A percentile compares a stretch with the other conserved stretches of the same genome.
Evolutionary conservation across 2,797 vertebrate genomes (phyloP).

Genomic region (Brachyrhaphis roseni): DNA sequence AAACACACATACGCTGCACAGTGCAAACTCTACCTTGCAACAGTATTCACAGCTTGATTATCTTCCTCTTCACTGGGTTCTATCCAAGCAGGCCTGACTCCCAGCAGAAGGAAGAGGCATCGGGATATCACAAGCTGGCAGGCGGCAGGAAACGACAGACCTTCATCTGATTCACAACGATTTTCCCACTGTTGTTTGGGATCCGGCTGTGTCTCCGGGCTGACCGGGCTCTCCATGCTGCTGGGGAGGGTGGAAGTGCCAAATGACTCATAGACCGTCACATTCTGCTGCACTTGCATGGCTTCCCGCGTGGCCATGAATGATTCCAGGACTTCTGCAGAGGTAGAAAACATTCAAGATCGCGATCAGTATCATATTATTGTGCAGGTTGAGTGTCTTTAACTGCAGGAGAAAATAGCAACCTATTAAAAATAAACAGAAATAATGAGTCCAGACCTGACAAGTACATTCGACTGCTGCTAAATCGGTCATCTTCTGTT

Average conservation of each 20-base stretch:
- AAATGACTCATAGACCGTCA: slow-evolving; percentile 85
- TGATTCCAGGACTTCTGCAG: slow-evolving; percentile 83
- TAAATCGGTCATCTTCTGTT: slow-evolving; percentile 76
- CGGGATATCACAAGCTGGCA: slow-evolving; percentile 84
- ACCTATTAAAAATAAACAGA: not conserved
- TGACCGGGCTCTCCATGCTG: slow-evolving; percentile 79
- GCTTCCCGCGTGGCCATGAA: slow-evolving; percentile 86
- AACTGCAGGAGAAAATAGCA: not conserved
- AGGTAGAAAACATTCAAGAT: slow-evolving; percentile 3
- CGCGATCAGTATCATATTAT: not conserved
- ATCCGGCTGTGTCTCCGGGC: slow-evolving; percentile 73
- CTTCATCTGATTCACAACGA: slow-evolving; percentile 69
- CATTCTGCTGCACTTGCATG: slow-evolving; percentile 85
- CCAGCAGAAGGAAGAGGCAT: slow-evolving; percentile 83
- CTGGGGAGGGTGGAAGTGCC: slow-evolving; percentile 82
- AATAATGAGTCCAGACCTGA: slow-evolving; percentile 75
- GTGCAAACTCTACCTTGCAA: slow-evolving; percentile 63
- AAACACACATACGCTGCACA: not conserved
- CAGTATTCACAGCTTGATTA: slow-evolving; percentile 26
- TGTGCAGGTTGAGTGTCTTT: slow-evolving; percentile 5
- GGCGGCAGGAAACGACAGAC: slow-evolving; percentile 77
- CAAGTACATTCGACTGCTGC: slow-evolving; percentile 82
- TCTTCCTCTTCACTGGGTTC: slow-evolving; percentile 67
- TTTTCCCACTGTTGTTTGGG: slow-evolving; percentile 70
- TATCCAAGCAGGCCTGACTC: slow-evolving; percentile 81